phyloP scores from a whole-genome alignment of 2,113 vertebrate species.

The Neolamprologus tretocephalus region DNA sequence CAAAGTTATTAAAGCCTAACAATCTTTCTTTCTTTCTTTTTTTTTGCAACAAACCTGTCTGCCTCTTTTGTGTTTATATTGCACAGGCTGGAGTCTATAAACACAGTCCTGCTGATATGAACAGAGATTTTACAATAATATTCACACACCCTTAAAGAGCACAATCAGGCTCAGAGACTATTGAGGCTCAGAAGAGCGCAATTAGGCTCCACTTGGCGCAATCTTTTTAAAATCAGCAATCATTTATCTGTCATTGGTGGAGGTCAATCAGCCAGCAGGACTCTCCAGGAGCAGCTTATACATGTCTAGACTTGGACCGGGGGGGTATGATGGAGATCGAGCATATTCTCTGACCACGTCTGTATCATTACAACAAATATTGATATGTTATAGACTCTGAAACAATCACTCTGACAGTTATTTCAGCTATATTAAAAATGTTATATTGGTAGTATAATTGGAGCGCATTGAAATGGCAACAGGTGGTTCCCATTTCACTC shows the following conservation, averaged over 20 bases:
- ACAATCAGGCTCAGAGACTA: conserved; percentile 37
- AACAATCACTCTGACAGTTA: background rate
- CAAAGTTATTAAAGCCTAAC: background rate
- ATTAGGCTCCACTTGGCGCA: background rate
- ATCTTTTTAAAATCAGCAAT: background rate
- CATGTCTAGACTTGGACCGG: conserved; percentile 38
- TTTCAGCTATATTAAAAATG: background rate
- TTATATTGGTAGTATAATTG: background rate
- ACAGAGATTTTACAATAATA: background rate
- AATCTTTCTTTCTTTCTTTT: background rate
- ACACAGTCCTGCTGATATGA: background rate
- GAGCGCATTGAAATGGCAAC: background rate
- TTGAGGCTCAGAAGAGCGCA: background rate
- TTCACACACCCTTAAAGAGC: background rate
- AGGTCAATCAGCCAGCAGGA: conserved; percentile 2
- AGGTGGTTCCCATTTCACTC: background rate
- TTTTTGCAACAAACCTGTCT: accelerated
- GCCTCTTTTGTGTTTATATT: background rate
- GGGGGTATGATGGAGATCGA: background rate
- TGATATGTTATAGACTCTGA: background rate
- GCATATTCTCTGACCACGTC: background rate
- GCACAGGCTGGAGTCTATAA: background rate
- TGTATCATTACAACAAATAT: background rate
- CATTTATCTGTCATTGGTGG: background rate
- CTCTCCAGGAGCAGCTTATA: conserved; percentile 23